These are phyloP conservation scores for Phasianus colchicus DNA, from an alignment of 2,113 vertebrate species.

Conservation along the genomic window DNA sequence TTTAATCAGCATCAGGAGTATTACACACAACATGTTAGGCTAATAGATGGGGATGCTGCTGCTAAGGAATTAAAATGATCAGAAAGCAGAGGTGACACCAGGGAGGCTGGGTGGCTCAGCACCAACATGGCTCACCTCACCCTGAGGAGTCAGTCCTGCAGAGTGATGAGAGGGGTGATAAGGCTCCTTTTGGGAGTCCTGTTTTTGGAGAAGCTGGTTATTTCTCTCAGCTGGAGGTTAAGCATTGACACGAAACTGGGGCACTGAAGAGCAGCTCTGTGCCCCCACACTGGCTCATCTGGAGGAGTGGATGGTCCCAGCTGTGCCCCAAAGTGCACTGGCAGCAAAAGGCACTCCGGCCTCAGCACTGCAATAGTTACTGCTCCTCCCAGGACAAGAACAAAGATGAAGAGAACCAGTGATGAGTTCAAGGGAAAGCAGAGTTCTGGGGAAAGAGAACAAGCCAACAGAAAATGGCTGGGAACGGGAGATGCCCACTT, in stretches of 20 bases:
- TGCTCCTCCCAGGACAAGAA: conserved; percentile 4
- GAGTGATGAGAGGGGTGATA: fast-evolving
- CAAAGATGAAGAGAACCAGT: neutral
- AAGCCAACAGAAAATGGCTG: neutral
- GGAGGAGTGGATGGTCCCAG: neutral
- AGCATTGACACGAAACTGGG: neutral
- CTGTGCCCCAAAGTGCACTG: neutral
- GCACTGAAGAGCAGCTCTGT: neutral
- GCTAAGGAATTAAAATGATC: neutral
- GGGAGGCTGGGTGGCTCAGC: fast-evolving
- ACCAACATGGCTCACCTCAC: fast-evolving
- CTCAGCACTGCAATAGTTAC: neutral
- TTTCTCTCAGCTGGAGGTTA: neutral
- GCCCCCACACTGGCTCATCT: neutral
- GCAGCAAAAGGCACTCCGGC: conserved; percentile 13
- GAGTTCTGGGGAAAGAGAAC: neutral
- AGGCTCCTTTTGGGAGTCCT: neutral
- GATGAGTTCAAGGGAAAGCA: neutral
- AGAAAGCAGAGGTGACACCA: fast-evolving
- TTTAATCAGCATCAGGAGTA: neutral
- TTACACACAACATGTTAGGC: fast-evolving
- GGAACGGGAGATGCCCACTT: fast-evolving
- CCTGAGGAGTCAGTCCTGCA: fast-evolving
- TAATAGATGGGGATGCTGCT: fast-evolving
- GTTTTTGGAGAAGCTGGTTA: fast-evolving